A percentile compares a stretch with the other conserved stretches of the same genome.
These are phyloP conservation scores for Pollachius pollachius DNA, from an alignment of 2,113 vertebrate genomes.

Conservation along the genomic window DNA sequence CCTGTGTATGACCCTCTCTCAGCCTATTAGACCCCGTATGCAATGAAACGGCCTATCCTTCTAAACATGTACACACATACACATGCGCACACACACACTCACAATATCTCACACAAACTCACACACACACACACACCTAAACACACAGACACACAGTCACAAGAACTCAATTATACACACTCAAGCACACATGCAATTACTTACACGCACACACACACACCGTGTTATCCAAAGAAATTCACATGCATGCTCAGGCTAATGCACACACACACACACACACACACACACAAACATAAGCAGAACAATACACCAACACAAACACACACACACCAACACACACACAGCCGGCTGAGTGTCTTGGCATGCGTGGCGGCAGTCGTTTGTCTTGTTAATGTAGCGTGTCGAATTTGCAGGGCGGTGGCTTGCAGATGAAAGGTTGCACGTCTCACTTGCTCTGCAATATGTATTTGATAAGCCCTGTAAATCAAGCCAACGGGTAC, in stretches of 20 bases:
- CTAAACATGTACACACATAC: neutral
- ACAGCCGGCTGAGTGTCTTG: constrained; percentile 37
- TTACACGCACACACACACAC: neutral
- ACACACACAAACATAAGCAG: neutral
- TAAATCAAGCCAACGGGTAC: constrained; percentile 68
- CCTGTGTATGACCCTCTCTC: too few species aligned
- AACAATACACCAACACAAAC: constrained; percentile 1
- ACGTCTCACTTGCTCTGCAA: constrained; percentile 80
- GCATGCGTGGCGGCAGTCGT: constrained; percentile 67
- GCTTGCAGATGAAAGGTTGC: constrained; percentile 80
- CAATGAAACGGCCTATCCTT: too few species aligned
- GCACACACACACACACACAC: neutral
- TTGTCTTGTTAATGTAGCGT: constrained; percentile 80
- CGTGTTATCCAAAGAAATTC: neutral
- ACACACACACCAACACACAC: neutral
- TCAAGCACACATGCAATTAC: neutral
- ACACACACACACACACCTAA: neutral
- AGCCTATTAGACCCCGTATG: too few species aligned
- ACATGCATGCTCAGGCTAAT: neutral
- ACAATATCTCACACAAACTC: neutral
- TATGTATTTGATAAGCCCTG: constrained; percentile 81
- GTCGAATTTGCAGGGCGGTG: constrained; percentile 75
- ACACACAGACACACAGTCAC: neutral
- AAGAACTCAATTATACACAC: neutral
- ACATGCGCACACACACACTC: neutral